Percentiles rank a stretch among this genome's conserved stretches.
Evolutionary conservation across 2,888 invertebrate genomes (phyloP).

Genomic region (Monoplex corrugatus): DNA sequence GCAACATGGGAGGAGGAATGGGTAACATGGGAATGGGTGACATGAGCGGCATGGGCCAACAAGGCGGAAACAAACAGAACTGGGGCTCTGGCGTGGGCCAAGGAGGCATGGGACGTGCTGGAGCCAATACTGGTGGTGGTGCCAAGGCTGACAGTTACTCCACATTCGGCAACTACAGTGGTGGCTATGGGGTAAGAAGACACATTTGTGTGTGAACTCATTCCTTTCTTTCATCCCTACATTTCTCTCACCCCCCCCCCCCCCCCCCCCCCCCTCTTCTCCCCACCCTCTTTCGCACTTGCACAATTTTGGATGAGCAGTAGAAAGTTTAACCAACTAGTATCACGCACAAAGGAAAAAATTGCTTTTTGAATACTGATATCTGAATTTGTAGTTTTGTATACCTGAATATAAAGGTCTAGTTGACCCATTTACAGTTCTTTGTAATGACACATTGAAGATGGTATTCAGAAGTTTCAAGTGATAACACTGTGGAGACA

Average conservation of each 20-base stretch:
- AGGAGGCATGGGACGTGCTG: not conserved
- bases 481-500: too few relatives aligned
- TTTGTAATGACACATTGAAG: too few relatives aligned
- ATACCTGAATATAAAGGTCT: too few relatives aligned
- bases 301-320: too few relatives aligned
- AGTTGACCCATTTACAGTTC: too few relatives aligned
- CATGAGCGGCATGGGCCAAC: constrained; percentile 23
- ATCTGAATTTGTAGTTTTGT: too few relatives aligned
- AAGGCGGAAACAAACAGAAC: constrained; percentile 21
- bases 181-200: constrained; percentile 54
- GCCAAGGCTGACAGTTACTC: constrained; percentile 47
- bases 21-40: not conserved
- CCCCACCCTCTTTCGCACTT: not conserved
- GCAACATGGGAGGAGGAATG: constrained; percentile 26
- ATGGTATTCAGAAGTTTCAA: too few relatives aligned
- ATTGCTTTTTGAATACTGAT: too few relatives aligned
- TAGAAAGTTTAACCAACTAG: too few relatives aligned
- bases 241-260: not conserved
- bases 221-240: too few relatives aligned
- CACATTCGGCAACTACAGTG: constrained; percentile 54
- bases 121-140: constrained; percentile 11
- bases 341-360: too few relatives aligned
- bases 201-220: too few relatives aligned
- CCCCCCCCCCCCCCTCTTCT: not conserved
- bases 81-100: constrained; percentile 13